A percentile compares a stretch with the other conserved stretches of the same genome.
phyloP scores from a whole-genome alignment of 2,888 invertebrate species.

The Ypsolopha sequella region DNA sequence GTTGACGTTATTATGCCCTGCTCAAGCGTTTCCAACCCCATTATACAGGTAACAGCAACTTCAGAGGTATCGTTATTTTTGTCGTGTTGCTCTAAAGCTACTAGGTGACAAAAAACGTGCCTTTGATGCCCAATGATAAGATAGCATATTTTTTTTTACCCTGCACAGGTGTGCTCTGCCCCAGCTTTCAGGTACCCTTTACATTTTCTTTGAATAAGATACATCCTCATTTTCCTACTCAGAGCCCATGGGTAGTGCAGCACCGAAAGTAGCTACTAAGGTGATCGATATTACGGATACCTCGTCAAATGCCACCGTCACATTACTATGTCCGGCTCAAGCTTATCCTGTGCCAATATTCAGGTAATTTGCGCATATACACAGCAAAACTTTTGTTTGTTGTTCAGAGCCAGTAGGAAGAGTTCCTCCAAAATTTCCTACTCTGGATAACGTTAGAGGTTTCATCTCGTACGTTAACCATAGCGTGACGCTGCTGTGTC shows the following conservation, averaged over 20 bases:
- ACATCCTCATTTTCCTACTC: slow-evolving; percentile 15
- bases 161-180: slow-evolving; percentile 82
- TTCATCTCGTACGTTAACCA: slow-evolving; percentile 59
- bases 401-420: slow-evolving; percentile 71
- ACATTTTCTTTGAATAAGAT: slow-evolving; percentile 10
- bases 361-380: slow-evolving; percentile 59
- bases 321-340: slow-evolving; percentile 75
- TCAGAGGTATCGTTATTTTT: no score
- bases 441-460: slow-evolving; percentile 74
- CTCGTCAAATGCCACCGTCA: slow-evolving; percentile 35
- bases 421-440: slow-evolving; percentile 79
- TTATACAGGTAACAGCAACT: slow-evolving; percentile 72
- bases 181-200: slow-evolving; percentile 71
- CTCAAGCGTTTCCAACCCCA: slow-evolving; percentile 82
- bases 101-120: slow-evolving; percentile 75
- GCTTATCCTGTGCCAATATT: slow-evolving; percentile 76
- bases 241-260: slow-evolving; percentile 80
- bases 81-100: slow-evolving; percentile 74
- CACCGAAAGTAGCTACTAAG: slow-evolving; percentile 75
- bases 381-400: slow-evolving; percentile 10
- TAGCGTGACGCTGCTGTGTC: slow-evolving; percentile 75
- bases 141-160: slow-evolving; percentile 74
- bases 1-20: slow-evolving; percentile 78
- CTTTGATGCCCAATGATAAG: slow-evolving; percentile 67
- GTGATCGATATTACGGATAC: slow-evolving; percentile 59